Evolutionary conservation across 2,888 invertebrate genomes (phyloP).

Genomic region (Andrena hattorfiana): DNA sequence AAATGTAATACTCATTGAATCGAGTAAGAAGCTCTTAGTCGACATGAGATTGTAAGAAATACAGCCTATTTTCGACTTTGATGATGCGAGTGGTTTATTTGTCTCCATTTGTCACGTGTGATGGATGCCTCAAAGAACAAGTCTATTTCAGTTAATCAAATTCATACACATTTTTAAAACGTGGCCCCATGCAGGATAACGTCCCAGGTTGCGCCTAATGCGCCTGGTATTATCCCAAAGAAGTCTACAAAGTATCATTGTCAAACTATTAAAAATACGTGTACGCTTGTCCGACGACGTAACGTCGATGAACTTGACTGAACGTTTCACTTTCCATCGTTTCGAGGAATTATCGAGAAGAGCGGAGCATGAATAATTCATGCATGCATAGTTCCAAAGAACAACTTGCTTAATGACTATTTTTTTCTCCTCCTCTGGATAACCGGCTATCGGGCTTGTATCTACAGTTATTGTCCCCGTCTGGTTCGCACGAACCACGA

Average conservation of each 20-base stretch:
- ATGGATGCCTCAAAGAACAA: no score
- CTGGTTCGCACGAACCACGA: slow-evolving; percentile 47
- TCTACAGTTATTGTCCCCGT: slow-evolving; percentile 52
- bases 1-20: no score
- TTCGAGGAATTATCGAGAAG: slow-evolving; percentile 70
- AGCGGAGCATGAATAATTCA: slow-evolving; percentile 71
- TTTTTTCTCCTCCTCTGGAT: slow-evolving; percentile 41
- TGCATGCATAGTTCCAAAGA: slow-evolving; percentile 69
- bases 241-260: neutral
- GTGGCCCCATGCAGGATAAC: no score
- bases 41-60: no score
- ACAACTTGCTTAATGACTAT: slow-evolving; percentile 73
- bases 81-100: no score
- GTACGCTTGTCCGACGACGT: neutral
- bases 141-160: no score
- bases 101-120: no score
- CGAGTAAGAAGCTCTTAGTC: no score
- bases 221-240: no score
- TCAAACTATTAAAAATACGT: slow-evolving; percentile 4
- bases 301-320: slow-evolving; percentile 71
- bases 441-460: slow-evolving; percentile 47
- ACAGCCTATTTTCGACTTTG: no score
- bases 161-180: no score
- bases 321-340: slow-evolving; percentile 71
- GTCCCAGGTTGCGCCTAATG: no score